phyloP scores from a whole-genome alignment of 1,140 invertebrate species.

The Maniola jurtina region DNA sequence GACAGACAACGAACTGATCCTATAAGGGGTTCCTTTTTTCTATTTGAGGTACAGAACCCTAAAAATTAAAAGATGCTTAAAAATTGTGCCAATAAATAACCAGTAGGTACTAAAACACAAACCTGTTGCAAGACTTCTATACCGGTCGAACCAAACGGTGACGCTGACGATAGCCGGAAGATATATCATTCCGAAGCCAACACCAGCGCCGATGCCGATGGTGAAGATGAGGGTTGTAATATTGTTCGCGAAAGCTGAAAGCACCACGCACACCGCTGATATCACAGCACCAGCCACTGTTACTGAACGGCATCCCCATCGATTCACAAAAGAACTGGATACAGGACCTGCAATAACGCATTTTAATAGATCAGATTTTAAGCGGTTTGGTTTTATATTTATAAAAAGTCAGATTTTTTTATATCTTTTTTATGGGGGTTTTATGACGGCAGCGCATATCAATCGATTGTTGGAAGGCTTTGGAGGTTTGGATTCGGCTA shows the following conservation, averaged over 20 bases:
- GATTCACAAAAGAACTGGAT: slow-evolving; percentile 94
- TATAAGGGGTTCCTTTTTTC: too few species aligned
- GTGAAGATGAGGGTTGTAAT: slow-evolving; percentile 91
- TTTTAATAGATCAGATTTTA: slow-evolving; percentile 32
- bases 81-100: neutral
- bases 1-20: too few species aligned
- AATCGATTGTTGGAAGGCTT: too few species aligned
- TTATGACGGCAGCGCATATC: too few species aligned
- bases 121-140: slow-evolving; percentile 91
- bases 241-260: slow-evolving; percentile 87
- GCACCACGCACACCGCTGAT: slow-evolving; percentile 85
- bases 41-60: too few species aligned
- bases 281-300: slow-evolving; percentile 93
- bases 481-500: too few species aligned
- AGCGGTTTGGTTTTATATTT: too few species aligned
- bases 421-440: too few species aligned
- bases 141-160: slow-evolving; percentile 95
- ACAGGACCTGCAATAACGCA: slow-evolving; percentile 86
- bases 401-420: too few species aligned
- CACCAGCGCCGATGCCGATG: slow-evolving; percentile 92
- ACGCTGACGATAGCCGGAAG: slow-evolving; percentile 96
- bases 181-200: slow-evolving; percentile 96
- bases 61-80: too few species aligned
- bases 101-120: neutral
- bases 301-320: slow-evolving; percentile 93